These are phyloP conservation scores for Nansenia antarctica DNA, from an alignment of 2,113 vertebrate species.

Conservation along the genomic window DNA sequence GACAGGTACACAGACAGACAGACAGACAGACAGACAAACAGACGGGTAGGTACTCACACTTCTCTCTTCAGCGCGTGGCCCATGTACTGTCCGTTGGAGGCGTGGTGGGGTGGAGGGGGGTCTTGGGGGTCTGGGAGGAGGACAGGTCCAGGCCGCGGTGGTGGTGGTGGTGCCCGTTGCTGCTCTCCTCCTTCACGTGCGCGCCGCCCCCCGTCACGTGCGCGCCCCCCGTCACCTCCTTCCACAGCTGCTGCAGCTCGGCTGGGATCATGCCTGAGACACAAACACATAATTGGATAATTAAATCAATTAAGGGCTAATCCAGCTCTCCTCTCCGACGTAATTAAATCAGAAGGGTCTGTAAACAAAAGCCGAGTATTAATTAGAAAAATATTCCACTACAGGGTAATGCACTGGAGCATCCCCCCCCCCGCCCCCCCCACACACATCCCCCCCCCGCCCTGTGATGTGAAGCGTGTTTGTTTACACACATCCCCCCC, in stretches of 20 bases:
- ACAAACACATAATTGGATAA: conserved; percentile 99
- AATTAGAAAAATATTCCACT: conserved; percentile 79
- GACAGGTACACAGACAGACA: too few species aligned
- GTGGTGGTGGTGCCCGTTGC: conserved; percentile 82
- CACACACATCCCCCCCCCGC: conserved; percentile 34
- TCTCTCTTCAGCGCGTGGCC: conserved; percentile 89
- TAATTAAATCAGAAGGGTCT: conserved; percentile 97
- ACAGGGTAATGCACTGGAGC: conserved; percentile 65
- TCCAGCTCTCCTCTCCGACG: conserved; percentile 89
- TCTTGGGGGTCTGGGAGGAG: conserved; percentile 88
- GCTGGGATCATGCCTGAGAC: conserved; percentile 99
- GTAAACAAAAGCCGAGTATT: conserved; percentile 96
- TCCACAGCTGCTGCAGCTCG: conserved; percentile 99
- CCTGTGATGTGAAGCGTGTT: conserved; percentile 72
- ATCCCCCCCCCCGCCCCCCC: conserved; percentile 5
- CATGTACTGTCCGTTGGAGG: conserved; percentile 92
- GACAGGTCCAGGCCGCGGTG: conserved; percentile 91
- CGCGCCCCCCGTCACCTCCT: conserved; percentile 98
- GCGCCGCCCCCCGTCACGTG: too few species aligned
- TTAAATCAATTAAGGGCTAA: conserved; percentile 99
- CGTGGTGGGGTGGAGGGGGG: conserved; percentile 90
- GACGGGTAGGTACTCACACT: conserved; percentile 85
- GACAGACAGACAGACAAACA: not conserved
- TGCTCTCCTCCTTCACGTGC: conserved; percentile 86
- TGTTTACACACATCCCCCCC: conserved; percentile 77